Evolutionary conservation across 2,888 invertebrate genomes (phyloP).

Genomic region (Spodoptera littoralis): DNA sequence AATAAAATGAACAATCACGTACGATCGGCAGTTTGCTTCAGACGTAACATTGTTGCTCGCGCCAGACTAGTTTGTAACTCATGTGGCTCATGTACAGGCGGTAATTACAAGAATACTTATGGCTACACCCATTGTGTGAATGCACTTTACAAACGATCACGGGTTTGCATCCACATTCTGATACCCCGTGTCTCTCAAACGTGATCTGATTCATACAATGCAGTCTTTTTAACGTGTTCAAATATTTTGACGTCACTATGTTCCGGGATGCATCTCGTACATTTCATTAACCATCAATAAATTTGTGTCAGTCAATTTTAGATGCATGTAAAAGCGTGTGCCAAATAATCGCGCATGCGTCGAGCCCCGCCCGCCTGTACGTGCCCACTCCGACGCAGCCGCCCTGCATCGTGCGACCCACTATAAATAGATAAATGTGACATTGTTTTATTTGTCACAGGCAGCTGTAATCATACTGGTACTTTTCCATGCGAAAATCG

Average conservation of each 20-base stretch:
- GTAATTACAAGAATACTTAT: not conserved
- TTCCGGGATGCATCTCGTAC: conserved; percentile 44
- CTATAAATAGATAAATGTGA: conserved; percentile 82
- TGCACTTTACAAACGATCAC: conserved; percentile 21
- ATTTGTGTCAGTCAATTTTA: conserved; percentile 76
- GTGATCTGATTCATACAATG: conserved; percentile 28
- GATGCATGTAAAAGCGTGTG: conserved; percentile 72
- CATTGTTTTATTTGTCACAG: conserved; percentile 79
- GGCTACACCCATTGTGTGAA: conserved; percentile 10
- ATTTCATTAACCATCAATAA: conserved; percentile 61
- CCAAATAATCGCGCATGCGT: conserved; percentile 75
- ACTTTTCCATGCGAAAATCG: conserved; percentile 85
- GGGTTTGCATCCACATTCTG: conserved; percentile 17
- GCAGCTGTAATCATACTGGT: conserved; percentile 71
- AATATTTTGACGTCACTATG: conserved; percentile 46
- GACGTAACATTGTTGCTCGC: too few species aligned
- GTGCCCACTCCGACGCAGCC: conserved; percentile 63
- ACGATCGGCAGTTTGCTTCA: too few species aligned
- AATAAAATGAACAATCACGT: too few species aligned
- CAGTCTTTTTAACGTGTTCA: conserved; percentile 24
- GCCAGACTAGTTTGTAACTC: too few species aligned
- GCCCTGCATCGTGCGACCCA: conserved; percentile 69
- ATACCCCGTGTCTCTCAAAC: conserved; percentile 9
- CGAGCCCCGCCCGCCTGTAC: conserved; percentile 54
- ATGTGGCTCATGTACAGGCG: too few species aligned